Base-by-base conservation (phyloP, 2,797 vertebrate genomes). In the Hyperoplus lanceolatus region DNA sequence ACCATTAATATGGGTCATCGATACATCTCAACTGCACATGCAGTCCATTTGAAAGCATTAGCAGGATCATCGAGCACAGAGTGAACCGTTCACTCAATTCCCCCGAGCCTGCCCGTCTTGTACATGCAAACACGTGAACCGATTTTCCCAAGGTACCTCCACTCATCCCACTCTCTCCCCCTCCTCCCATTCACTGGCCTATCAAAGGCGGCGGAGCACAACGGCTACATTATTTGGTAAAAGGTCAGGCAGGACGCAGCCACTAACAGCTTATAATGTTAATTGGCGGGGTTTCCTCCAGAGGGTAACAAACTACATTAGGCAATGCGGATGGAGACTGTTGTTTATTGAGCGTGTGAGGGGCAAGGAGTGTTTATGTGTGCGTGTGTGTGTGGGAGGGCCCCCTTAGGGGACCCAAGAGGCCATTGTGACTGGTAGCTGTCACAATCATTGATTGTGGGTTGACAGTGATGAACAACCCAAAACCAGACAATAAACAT, bases 191-290 rank as follows among this genome's bases (percentile, higher is more conserved):
- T 59, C 63, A 76, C 56, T 18, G 82, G 61, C 59, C 83, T 55
- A 73, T 87, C 42, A 83, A 75, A 73, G 63, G 75, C 79, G 76
- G 75, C 58, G 16, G 68, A 84, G 78, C 82, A 55, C 69, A 61
- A 80, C 87, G 43, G 64, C 60, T 87, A 4, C 62, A 55, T 43
- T 39, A 14, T 80, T 77, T 67, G 58, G 68, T 53, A 93, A 92
- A 29, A 93, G 90, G 91, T 93, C 90, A 87, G 56, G n/a, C 67
- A 78, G 77, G 71, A 75, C 83, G 51, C 6, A 62, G 41, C 58
- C 57, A 50, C 86, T 86, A 87, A 93, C 79, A 72, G 76, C 70
- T 72, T 59, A 48, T 87, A 63, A 93, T 89, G 82, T 50, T 84
- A 87, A 92, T 81, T 80, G 84, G 81, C 8, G 46, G 38, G 29